A percentile compares a stretch with the other conserved stretches of the same genome.
These are phyloP conservation scores for Catotricha subobsoleta DNA, from an alignment of 2,888 invertebrate genomes.

Conservation along the genomic window DNA sequence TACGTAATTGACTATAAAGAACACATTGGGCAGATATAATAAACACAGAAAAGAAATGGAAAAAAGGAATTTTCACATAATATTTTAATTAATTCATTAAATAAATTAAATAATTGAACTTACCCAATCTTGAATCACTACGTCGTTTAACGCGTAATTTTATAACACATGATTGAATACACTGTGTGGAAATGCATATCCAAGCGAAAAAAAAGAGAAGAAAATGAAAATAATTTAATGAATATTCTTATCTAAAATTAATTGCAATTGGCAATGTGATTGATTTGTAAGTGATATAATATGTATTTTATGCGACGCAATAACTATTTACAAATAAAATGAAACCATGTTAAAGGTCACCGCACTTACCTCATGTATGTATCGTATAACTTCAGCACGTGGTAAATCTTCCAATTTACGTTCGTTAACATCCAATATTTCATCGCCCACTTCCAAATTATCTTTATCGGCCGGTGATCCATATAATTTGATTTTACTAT, in stretches of 20 bases:
- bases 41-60: no score
- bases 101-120: conserved; percentile 30
- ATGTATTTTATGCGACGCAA: no score
- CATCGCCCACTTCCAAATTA: conserved; percentile 86
- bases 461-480: conserved; percentile 88
- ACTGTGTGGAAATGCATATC: conserved; percentile 54
- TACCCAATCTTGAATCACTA: conserved; percentile 72
- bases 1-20: no score
- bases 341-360: no score
- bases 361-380: conserved; percentile 86
- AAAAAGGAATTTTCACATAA: no score
- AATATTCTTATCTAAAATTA: no score
- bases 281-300: no score
- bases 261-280: no score
- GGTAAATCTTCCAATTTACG: conserved; percentile 79
- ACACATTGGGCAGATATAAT: no score
- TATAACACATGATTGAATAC: conserved; percentile 88
- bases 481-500: conserved; percentile 84
- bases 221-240: no score
- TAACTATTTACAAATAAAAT: not conserved
- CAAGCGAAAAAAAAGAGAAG: no score
- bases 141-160: conserved; percentile 81
- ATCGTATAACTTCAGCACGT: conserved; percentile 78
- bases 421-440: conserved; percentile 95
- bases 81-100: no score